Evolutionary conservation across 1,140 invertebrate species (phyloP).

Genomic region (Drosophila ohnishii): DNA sequence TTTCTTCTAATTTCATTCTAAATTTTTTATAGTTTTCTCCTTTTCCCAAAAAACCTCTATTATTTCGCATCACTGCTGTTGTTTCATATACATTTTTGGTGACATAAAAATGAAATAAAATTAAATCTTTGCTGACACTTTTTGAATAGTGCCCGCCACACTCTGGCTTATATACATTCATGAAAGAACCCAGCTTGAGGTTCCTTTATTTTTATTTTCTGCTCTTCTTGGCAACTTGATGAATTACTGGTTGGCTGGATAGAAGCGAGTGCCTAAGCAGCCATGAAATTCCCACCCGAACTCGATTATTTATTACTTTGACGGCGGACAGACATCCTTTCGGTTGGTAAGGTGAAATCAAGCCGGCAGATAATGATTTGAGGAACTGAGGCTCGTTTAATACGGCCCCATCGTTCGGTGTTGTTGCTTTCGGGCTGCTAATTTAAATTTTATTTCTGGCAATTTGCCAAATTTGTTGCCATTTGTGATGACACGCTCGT

Average conservation of each 20-base stretch:
- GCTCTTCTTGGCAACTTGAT: constrained; percentile 50
- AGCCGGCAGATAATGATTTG: constrained; percentile 43
- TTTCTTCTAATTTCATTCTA: no score
- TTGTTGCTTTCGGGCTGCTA: constrained; percentile 48
- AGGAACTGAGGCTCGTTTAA: constrained; percentile 47
- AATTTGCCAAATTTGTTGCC: constrained; percentile 80
- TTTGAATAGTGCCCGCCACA: constrained; percentile 51
- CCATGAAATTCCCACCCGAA: constrained; percentile 32
- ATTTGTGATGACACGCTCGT: constrained; percentile 78
- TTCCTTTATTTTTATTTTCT: constrained; percentile 1
- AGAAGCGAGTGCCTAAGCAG: constrained; percentile 49
- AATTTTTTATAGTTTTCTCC: background rate
- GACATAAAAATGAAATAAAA: constrained; percentile 63
- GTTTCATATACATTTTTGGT: constrained; percentile 10
- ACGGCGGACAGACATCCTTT: constrained; percentile 32
- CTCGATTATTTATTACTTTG: constrained; percentile 46
- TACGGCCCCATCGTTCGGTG: constrained; percentile 41
- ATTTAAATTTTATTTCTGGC: constrained; percentile 82
- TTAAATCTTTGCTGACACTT: constrained; percentile 76
- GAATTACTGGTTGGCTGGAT: constrained; percentile 45
- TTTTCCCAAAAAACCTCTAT: background rate
- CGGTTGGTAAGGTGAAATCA: constrained; percentile 37
- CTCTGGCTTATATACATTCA: constrained; percentile 22
- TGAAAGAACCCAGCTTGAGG: constrained; percentile 39
- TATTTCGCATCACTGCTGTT: background rate